Evolutionary conservation across 2,113 vertebrate species (phyloP), one percentile per base, ranked within the genome.

Genomic region (Chinchilla lanigera): DNA sequence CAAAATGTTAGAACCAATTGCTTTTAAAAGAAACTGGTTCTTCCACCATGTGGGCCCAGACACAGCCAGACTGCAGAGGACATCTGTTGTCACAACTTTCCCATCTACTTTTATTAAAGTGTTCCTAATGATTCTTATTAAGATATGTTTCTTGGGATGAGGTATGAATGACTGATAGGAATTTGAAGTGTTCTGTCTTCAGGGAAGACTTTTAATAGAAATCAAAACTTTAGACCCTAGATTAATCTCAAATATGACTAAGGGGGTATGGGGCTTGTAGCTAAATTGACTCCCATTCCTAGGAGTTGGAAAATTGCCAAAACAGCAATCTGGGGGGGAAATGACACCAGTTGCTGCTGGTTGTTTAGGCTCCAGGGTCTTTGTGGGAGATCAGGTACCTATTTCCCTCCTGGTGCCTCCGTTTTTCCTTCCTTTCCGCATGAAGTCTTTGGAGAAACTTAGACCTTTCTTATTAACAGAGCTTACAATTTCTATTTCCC

Each of bases 1-100:
- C 50, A 81, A 82, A 97, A 30, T 30, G 50, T 97, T 63, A 87
- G 35, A 54, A 61, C 85, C 3, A 33, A 41, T 92, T 80, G 38
- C 80, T 78, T 50, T 80, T 89, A 58, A 47, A 58, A 65, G 83
- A 89, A 86, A 56, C 41, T 33, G 67, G 14, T 61, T 73, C 63
- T 92, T 88, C 50, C 54, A 60, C 67, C 14, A 16, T 24, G 35
- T 11, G 26, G 56, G 26, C 58, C 63, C 3, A 35, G 77, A 63
- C 47, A 89, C 60, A 96, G 71, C 85, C 93, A 85, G 14, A 50
- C 89, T 9, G 54, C 61, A 8, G 28, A 80, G 89, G 38, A 52
- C 35, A 89, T 35, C 77, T 87, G 69, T 69, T 77, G 35, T 82
- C 63, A 52, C 38, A 38, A 20, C 17, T 84, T 58, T 82, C 38